Evolutionary conservation across 30 jellyfish, hydroid and myxozoan genomes (phyloP), one percentile per base, ranked within the genome.

Genomic region (Cassiopea xamachana): DNA sequence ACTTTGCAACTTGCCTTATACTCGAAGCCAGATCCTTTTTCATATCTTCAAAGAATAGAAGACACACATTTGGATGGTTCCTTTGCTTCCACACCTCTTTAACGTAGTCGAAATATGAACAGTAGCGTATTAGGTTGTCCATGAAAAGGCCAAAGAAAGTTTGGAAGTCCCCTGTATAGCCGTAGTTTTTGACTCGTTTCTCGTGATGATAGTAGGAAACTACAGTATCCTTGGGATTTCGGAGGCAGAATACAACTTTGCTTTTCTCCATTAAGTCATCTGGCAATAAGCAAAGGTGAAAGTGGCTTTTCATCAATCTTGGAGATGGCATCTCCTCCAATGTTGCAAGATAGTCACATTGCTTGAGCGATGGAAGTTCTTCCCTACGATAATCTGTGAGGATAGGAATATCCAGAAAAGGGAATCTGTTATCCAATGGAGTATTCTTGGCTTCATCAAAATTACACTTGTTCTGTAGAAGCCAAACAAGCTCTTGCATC

Each of bases 21-120:
- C 69, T 46, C 16, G 79, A 15, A 3, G 80, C 90, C 81, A 81
- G 49, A 62, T 81, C 90, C 44, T 62, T 68, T 73, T 81, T 64
- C 90, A 81, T 81, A 61, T 81, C 90, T 81, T 81, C 90, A 44
- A 43, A 81, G 61, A 81, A 81, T 51, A 78, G 55, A n/a, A 51
- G 49, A 78, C 87, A 78, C 49, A 78, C 87, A 7, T 43, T 80
- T 45, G 93, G 93, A 27, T 86, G 93, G 7, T 76, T 67, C 79
- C 89, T 75, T 64, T 2, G 60, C n/a, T 59, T 45, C 93, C 93
- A 86, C 14, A 89, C 93, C 46, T 75, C 89, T 10, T 60, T 79
- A 7, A 80, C 77, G 83, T 86, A 86, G 1, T 77, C 86, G 47
- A 80, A 86, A 49, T 86, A 86, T 17, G 93, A 71, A 55, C 89